phyloP scores from a whole-genome alignment of 2,888 invertebrate genomes.

The Eutolmus rufibarbis region DNA sequence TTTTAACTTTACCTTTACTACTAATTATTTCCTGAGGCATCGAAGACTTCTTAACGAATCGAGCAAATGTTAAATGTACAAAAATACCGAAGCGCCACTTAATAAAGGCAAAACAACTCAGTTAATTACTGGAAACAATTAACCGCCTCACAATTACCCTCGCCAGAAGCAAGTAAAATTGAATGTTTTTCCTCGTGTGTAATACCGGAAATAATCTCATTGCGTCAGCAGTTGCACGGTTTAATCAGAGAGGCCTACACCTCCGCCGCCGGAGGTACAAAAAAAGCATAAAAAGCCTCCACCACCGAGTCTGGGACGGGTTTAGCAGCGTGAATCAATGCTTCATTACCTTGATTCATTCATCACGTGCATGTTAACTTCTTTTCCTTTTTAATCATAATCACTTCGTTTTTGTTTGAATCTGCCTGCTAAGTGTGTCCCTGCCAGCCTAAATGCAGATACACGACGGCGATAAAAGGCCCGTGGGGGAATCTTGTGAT shows the following conservation, averaged over 20 bases:
- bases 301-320: background rate
- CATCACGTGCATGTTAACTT: background rate
- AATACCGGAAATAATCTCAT: background rate
- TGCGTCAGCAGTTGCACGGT: background rate
- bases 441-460: background rate
- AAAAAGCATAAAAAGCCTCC: background rate
- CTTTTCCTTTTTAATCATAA: background rate
- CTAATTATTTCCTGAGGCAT: background rate
- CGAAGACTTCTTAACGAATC: background rate
- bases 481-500: background rate
- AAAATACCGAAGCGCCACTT: background rate
- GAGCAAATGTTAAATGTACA: background rate
- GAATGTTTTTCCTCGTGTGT: background rate
- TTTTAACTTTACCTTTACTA: background rate
- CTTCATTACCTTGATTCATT: slow-evolving; percentile 12
- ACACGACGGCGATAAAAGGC: background rate
- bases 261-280: background rate
- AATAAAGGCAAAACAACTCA: background rate
- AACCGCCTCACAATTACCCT: background rate
- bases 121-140: background rate
- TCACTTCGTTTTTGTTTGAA: background rate
- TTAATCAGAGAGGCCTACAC: background rate
- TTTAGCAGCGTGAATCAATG: background rate
- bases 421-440: background rate
- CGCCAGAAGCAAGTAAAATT: background rate